Evolutionary conservation across 2,113 vertebrate genomes (phyloP).

Genomic region (Petrocephalus zakoni): DNA sequence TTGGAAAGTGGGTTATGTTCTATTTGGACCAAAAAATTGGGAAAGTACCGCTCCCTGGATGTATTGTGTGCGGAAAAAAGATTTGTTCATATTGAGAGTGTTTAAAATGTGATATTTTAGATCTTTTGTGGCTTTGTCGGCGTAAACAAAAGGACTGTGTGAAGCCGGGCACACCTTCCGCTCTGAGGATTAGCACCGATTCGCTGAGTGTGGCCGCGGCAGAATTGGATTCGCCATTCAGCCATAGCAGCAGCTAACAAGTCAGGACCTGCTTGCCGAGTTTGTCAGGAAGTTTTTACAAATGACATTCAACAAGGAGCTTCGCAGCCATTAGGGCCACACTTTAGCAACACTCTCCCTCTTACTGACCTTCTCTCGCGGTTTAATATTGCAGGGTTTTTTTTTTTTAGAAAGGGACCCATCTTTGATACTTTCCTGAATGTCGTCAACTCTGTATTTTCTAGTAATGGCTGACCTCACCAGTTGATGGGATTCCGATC

Average conservation of each 20-base stretch:
- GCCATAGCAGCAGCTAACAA: background rate
- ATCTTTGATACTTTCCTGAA: background rate
- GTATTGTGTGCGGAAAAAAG: background rate
- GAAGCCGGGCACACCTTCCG: background rate
- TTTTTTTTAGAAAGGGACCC: background rate
- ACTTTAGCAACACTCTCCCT: background rate
- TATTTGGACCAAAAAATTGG: background rate
- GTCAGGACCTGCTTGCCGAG: background rate
- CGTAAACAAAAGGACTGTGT: background rate
- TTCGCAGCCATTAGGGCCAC: background rate
- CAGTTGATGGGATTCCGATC: background rate
- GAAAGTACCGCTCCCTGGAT: background rate
- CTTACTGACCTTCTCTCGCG: background rate
- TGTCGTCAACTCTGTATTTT: background rate
- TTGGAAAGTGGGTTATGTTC: background rate
- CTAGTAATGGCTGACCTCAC: background rate
- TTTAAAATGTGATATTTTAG: background rate
- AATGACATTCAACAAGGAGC: background rate
- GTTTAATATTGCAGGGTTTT: background rate
- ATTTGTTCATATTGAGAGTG: background rate
- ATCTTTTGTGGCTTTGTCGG: background rate
- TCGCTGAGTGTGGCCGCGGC: background rate
- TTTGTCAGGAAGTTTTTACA: background rate
- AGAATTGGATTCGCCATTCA: background rate
- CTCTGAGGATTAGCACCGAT: background rate